These are phyloP conservation scores for Argopecten irradians DNA, from an alignment of 1,140 invertebrate species.

Conservation along the genomic window DNA sequence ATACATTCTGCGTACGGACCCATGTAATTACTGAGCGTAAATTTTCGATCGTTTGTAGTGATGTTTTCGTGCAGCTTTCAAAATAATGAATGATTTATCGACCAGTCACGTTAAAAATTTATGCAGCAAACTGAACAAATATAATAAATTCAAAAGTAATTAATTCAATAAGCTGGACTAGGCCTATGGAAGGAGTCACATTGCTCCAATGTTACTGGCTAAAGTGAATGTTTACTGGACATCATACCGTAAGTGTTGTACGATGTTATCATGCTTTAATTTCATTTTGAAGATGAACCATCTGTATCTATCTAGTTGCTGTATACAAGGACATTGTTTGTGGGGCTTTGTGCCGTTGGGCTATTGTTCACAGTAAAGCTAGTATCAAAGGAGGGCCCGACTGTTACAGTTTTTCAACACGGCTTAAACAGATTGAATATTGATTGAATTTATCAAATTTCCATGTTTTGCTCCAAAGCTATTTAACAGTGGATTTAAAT, in stretches of 20 bases:
- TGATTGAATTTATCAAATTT: slow-evolving; percentile 19
- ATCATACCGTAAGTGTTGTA: not conserved
- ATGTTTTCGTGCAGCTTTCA: slow-evolving; percentile 34
- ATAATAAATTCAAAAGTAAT: slow-evolving; percentile 40
- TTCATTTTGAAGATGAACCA: slow-evolving; percentile 11
- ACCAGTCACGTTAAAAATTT: slow-evolving; percentile 41
- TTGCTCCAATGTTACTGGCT: not conserved
- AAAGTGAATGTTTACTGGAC: slow-evolving; percentile 9
- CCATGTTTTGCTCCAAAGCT: slow-evolving; percentile 20
- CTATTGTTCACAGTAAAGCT: slow-evolving; percentile 11
- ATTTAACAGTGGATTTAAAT: slow-evolving; percentile 17
- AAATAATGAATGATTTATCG: slow-evolving; percentile 38
- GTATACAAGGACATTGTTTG: not conserved
- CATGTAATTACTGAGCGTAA: slow-evolving; percentile 32
- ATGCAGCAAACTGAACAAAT: slow-evolving; percentile 33
- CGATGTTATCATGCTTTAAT: slow-evolving; percentile 3
- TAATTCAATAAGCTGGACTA: slow-evolving; percentile 35
- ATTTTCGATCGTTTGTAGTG: slow-evolving; percentile 37
- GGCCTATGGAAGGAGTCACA: slow-evolving; percentile 24
- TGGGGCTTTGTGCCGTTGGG: not conserved
- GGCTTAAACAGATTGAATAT: slow-evolving; percentile 18
- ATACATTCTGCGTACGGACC: slow-evolving; percentile 39
- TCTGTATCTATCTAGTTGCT: not conserved
- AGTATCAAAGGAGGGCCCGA: slow-evolving; percentile 14
- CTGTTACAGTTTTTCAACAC: slow-evolving; percentile 21